Evolutionary conservation across 2,797 vertebrate species (phyloP).

Genomic region (Pristis pectinata): DNA sequence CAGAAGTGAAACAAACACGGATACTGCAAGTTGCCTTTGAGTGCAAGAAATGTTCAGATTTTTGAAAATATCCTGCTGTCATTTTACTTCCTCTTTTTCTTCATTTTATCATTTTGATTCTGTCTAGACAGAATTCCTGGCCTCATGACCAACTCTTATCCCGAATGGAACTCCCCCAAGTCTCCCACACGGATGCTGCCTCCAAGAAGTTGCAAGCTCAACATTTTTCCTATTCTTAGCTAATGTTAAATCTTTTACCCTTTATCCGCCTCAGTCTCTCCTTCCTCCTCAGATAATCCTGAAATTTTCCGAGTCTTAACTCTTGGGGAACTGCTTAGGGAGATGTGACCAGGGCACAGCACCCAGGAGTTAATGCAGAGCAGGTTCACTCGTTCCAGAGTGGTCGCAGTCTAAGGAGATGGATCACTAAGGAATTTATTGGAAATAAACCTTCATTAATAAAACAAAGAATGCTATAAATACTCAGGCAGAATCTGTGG

Average conservation of each 20-base stretch:
- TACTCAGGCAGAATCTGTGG: too few relatives aligned
- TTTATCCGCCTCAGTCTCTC: not conserved
- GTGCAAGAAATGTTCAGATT: not conserved
- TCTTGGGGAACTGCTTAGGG: not conserved
- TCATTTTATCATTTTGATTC: not conserved
- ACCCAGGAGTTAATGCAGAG: not conserved
- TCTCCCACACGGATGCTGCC: not conserved
- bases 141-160: not conserved
- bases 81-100: not conserved
- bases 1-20: too few relatives aligned
- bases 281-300: not conserved
- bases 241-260: not conserved
- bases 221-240: not conserved
- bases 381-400: not conserved
- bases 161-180: not conserved
- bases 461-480: too few relatives aligned
- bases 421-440: not conserved
- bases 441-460: too few relatives aligned
- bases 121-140: constrained; percentile 29
- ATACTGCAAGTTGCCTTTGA: not conserved
- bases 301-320: not conserved
- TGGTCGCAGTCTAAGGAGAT: not conserved
- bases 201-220: not conserved
- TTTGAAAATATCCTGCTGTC: not conserved
- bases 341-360: not conserved